Evolutionary conservation across 30 jellyfish, hydroid and myxozoan species (phyloP), one percentile per base, ranked within the genome.

Genomic region (Turritopsis rubra): DNA sequence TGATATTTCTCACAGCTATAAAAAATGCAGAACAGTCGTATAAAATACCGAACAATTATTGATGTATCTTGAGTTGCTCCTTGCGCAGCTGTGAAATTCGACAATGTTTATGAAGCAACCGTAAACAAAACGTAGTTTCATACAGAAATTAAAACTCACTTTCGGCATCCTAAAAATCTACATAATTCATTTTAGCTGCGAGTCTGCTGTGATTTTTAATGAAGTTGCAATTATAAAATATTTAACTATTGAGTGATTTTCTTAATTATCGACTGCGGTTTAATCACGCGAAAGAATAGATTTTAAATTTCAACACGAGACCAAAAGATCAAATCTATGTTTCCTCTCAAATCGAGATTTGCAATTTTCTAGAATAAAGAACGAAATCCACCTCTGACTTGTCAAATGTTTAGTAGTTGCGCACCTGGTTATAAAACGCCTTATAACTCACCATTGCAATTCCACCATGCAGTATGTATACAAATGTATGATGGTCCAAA

Each of bases 1-100:
- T 27, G 30, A 7, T 23, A 68, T n/a, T n/a, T 41, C 60, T 23
- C 21, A 27, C 77, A 1, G 77, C 19, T 68, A 8, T 68, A 8
- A n/a, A 68, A 68, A 68, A 68, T 68, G 30, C 77, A 27, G 77
- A 68, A 68, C 77, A 27, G 19, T 68, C 17, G 31, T 17, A 9
- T 41, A 41, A 41, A 41, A 41, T 41, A 13, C 60, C 5, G 60
- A 41, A 41, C 60, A 41, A 13, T 68, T 68, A 9, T 27, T 68
- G 77, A 17, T 17, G 19, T 23, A 68, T 9, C 30, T 68, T 7
- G 17, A 68, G 17, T 7, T 68, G 77, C 77, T 23, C 21, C 77
- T n/a, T 68, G 16, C 8, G 28, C 77, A 68, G 77, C 77, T 68
- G 77, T 27, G 77, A n/a, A 68, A 68, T 68, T 68, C 60, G 5